phyloP scores from a whole-genome alignment of 2,113 vertebrate species.

The Neopipo cinnamomea region DNA sequence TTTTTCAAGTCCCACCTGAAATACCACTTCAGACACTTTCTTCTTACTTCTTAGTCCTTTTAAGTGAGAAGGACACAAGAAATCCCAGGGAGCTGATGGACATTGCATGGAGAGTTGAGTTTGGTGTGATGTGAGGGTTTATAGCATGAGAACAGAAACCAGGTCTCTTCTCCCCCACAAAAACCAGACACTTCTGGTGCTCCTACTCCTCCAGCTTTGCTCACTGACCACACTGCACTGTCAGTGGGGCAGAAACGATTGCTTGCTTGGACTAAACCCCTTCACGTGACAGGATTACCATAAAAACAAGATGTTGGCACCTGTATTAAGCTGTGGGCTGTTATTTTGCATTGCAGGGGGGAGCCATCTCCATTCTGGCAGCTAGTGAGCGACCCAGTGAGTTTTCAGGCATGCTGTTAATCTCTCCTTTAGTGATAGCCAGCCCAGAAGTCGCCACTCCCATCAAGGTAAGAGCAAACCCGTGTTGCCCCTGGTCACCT shows the following conservation, averaged over 20 bases:
- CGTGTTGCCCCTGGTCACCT: not conserved
- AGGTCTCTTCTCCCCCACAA: not conserved
- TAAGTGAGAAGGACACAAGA: not conserved
- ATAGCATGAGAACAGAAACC: not conserved
- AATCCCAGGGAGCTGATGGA: not conserved
- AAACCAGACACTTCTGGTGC: not conserved
- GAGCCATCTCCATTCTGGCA: conserved; percentile 89
- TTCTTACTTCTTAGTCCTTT: not conserved
- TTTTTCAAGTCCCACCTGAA: not conserved
- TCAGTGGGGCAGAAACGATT: not conserved
- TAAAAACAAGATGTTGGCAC: not conserved
- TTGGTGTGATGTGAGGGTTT: not conserved
- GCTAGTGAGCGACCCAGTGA: conserved; percentile 83
- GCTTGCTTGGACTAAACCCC: not conserved
- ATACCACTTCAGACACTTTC: not conserved
- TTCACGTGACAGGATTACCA: not conserved
- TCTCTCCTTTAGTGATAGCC: conserved; percentile 89
- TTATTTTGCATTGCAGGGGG: conserved; percentile 80
- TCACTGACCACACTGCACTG: not conserved
- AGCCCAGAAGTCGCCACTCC: conserved; percentile 90
- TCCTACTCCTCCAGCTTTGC: not conserved
- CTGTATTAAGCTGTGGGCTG: conserved; percentile 5
- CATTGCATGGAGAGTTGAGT: not conserved
- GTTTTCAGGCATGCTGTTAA: conserved; percentile 89
- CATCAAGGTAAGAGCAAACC: conserved; percentile 83